Percentiles rank a stretch among this genome's conserved stretches.
These are phyloP conservation scores for Peromyscus melanophrys DNA, from an alignment of 2,797 vertebrate species.

Conservation along the genomic window DNA sequence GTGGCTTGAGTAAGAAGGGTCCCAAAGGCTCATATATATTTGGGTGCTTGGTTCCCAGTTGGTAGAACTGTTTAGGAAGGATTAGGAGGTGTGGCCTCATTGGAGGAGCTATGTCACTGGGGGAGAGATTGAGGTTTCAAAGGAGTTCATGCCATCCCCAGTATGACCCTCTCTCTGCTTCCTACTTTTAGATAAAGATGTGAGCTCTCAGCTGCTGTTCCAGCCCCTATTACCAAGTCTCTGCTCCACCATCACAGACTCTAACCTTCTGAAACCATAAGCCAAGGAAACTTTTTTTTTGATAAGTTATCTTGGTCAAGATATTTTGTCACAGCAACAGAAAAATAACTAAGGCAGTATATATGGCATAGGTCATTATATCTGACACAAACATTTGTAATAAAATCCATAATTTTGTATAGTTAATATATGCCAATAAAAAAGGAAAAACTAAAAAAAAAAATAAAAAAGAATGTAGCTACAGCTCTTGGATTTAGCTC, in stretches of 20 bases:
- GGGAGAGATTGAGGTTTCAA: background rate
- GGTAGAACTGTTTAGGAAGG: background rate
- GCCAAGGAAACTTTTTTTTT: background rate
- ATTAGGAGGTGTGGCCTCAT: background rate
- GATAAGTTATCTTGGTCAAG: background rate
- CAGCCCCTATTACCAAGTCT: background rate
- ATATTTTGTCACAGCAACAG: background rate
- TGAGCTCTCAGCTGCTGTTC: background rate
- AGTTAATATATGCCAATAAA: background rate
- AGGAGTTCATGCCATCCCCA: background rate
- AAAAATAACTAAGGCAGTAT: background rate
- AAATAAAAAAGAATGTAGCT: background rate
- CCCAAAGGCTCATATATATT: background rate
- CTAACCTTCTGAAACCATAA: background rate
- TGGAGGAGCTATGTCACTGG: background rate
- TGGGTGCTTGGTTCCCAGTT: background rate
- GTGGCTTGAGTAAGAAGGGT: background rate
- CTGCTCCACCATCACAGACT: background rate
- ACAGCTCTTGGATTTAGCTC: background rate
- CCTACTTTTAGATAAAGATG: background rate
- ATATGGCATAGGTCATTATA: background rate
- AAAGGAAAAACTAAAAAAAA: background rate
- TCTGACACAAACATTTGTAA: background rate
- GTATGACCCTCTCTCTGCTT: background rate
- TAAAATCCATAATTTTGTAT: background rate